Base-by-base conservation (phyloP, 2,113 vertebrate genomes). In the Lucifuga dentata region DNA sequence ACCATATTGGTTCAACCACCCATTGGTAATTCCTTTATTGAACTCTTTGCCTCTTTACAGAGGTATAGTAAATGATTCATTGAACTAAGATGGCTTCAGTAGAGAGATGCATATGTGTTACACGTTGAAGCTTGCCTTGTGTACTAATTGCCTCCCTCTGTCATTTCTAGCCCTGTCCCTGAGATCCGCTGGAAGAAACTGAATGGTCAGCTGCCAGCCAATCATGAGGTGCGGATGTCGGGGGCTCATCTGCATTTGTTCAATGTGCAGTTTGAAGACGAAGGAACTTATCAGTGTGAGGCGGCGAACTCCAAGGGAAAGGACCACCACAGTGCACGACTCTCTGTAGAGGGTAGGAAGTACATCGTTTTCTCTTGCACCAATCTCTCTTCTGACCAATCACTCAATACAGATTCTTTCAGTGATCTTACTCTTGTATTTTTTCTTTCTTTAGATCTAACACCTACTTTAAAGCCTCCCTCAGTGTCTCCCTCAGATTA, bases 251-350 rank as follows among this genome's bases (percentile, higher is more conserved):
- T 99, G 60, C 95, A 94, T 80, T 94, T 99, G 67, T 93, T 92
- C 76, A 95, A 96, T 15, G 94, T 99, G 53, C 96, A 96, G 73
- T 91, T 93, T 29, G 95, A 98, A 86, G 96, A 99, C 33, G 95
- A 92, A 67, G 97, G 98, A 3, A 71, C 68, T 3, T 99, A 98
- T 35, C 92, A 93, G 76, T 99, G 98, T 70, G 95, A 98, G 80
- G 97, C 96, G 10, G 67, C 94, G 73, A 99, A 98, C 83, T 94
- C 93, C 2, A 95, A 91, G 86, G 97, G 96, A 66, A 97, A 95
- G 77, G 97, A 99, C 90, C 91, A 87, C 73, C 93, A 98, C 84
- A 88, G 90, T 33, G 95, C 94, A 24, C 91, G 82, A 53, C 61
- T 98, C 64, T 93, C 94, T 71, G 95, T 98, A 16, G 94, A 98